These are phyloP conservation scores for Cyaniris semiargus DNA, from an alignment of 2,888 invertebrate genomes.

Conservation along the genomic window DNA sequence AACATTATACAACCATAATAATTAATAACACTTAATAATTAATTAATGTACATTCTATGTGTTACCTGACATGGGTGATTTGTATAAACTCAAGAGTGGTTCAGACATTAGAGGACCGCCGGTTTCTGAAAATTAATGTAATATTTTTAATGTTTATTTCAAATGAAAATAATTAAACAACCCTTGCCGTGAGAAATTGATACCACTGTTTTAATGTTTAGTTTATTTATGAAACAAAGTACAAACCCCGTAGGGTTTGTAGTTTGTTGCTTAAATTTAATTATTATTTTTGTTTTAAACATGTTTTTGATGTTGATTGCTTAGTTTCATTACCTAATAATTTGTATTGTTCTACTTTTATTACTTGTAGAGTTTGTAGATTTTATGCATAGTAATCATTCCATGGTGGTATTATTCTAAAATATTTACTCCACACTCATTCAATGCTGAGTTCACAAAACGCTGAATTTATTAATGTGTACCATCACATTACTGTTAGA, in stretches of 20 bases:
- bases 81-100: constrained; percentile 75
- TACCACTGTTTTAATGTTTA: constrained; percentile 28
- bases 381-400: not conserved
- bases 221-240: too few species aligned
- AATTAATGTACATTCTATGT: constrained; percentile 34
- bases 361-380: not conserved
- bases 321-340: not conserved
- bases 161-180: constrained; percentile 12
- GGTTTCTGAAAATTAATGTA: constrained; percentile 67
- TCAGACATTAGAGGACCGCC: constrained; percentile 71
- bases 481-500: not conserved
- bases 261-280: not conserved
- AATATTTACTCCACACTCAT: not conserved
- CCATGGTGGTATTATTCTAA: not conserved
- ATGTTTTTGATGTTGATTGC: not conserved
- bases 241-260: too few species aligned
- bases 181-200: constrained; percentile 34
- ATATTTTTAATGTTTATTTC: constrained; percentile 27
- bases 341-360: not conserved
- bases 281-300: not conserved
- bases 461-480: not conserved
- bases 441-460: not conserved
- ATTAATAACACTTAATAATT: not conserved
- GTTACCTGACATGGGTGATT: constrained; percentile 76
- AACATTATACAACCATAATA: not conserved